Base-by-base conservation (phyloP, 1,140 invertebrate species). In the Magallana gigas region DNA sequence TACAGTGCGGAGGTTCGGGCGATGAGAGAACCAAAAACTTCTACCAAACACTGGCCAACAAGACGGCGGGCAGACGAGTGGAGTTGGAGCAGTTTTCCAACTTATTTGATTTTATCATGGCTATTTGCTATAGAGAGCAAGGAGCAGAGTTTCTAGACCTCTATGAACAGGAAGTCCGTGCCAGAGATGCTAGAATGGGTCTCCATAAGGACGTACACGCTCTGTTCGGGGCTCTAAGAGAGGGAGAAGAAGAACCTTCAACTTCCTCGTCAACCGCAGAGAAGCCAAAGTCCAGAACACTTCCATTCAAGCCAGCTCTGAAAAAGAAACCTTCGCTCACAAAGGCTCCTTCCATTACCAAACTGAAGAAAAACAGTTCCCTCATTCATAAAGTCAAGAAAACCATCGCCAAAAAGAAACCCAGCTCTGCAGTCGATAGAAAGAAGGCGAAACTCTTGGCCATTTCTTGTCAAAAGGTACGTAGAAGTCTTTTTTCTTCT, bases 41-140 rank as follows among this genome's bases (percentile, higher is more conserved):
- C 81, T 92, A 88, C 86, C 62, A 85, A 16, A 82, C 57, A 59
- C 84, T 92, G 12, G 85, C 91, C 36, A 56, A 83, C 3, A 76
- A 86, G 12, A 92, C 91, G 14, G 82, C 85, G 9, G 91, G 91
- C 5, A 83, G 86, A 68, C 80, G 87, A 58, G 60, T 92, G 11
- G 59, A 89, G 64, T 82, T 92, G 0, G 88, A 85, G 5, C 76
- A 92, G 8, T 92, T 92, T 58, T 68, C 87, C 68, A 91, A 92
- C 81, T 87, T 92, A 0, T 91, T 90, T 87, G 92, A 93, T 68
- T 89, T 92, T 62, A 91, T 93, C 7, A 93, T 93, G 91, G 91
- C 91, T 14, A 93, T 93, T 18, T 92, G 91, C 82, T 93, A 93
- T 87, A 89, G 91, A 80, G 92, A 93, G 86, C 85, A 88, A 11